A percentile compares a stretch with the other conserved stretches of the same genome.
These are phyloP conservation scores for Leucopsar rothschildi DNA, from an alignment of 2,113 vertebrate genomes.

Conservation along the genomic window DNA sequence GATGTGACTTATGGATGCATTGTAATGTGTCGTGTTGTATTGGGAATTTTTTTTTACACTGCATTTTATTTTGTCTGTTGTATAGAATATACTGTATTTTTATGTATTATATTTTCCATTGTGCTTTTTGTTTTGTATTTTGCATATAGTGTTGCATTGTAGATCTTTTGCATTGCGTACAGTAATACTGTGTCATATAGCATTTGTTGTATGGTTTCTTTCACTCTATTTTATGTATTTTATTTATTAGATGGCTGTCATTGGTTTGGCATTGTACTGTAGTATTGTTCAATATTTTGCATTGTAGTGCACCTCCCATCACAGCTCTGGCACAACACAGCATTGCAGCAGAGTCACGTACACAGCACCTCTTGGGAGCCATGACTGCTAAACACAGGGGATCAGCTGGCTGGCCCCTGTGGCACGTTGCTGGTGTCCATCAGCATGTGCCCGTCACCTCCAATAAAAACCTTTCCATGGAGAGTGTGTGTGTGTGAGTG, in stretches of 20 bases:
- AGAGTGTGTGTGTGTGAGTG: too few species aligned
- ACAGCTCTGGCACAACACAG: not conserved
- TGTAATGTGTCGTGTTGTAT: not conserved
- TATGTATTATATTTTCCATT: rapidly evolving
- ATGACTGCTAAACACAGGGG: not conserved
- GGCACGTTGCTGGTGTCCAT: not conserved
- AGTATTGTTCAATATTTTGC: not conserved
- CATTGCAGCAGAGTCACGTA: not conserved
- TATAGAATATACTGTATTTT: not conserved
- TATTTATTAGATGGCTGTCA: not conserved
- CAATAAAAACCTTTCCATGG: not conserved
- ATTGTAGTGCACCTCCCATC: too few species aligned
- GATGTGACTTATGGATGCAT: not conserved
- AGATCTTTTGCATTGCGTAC: not conserved
- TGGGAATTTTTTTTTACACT: not conserved
- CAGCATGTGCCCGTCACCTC: not conserved
- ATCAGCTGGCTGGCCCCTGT: not conserved
- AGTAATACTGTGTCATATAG: too few species aligned
- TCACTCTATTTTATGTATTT: not conserved
- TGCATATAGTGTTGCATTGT: not conserved
- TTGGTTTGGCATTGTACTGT: not conserved
- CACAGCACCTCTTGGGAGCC: not conserved
- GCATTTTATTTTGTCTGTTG: not conserved
- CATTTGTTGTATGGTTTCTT: not conserved
- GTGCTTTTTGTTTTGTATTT: not conserved